Evolutionary conservation across 2,113 vertebrate genomes (phyloP), one percentile per base, ranked within the genome.

Genomic region (Lepus americanus): DNA sequence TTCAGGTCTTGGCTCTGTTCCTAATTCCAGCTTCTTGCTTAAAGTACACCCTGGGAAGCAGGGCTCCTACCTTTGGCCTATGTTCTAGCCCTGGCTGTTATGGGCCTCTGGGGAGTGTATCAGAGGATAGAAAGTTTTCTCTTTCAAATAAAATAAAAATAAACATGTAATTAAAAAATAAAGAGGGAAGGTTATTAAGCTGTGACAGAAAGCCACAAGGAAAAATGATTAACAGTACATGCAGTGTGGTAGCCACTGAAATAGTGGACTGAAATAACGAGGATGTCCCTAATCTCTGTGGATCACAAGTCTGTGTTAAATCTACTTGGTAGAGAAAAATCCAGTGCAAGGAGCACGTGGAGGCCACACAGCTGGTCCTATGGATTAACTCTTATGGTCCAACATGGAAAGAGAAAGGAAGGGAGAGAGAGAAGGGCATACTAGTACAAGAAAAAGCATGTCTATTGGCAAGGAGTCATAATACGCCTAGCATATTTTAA

Each of bases 311-410:
- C n/a, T 74, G 17, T 33, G 44, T 23, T 55, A 84, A 80, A 89
- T 49, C 88, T 78, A 53, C 59, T 80, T 33, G 63, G 72, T 55
- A 86, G 49, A 94, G 73, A 87, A 95, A 81, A 27, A 76, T 88
- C 59, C 73, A 90, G 17, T 6, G 31, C n/a, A 80, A 77, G 89
- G 59, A 55, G 63, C 78, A 94, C 29, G 36, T 20, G 51, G 82
- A 83, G 51, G 66, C 23, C 39, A 87, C 22, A 83, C 0, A 92
- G 16, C 33, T 0, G 77, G 49, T 6, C 22, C 33, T 67, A 29
- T 13, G 23, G 77, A 67, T 53, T n/a, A 88, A 93, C 25, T 78
- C n/a, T 67, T 72, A 63, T 12, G 44, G 36, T 76, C 76, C 36
- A 92, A n/a, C 11, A 53, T 0, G 2, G 25, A 5, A 23, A 82